Conservation (phyloP, 1,140 invertebrate species). For the Ceratosolen fusciceps region DNA sequence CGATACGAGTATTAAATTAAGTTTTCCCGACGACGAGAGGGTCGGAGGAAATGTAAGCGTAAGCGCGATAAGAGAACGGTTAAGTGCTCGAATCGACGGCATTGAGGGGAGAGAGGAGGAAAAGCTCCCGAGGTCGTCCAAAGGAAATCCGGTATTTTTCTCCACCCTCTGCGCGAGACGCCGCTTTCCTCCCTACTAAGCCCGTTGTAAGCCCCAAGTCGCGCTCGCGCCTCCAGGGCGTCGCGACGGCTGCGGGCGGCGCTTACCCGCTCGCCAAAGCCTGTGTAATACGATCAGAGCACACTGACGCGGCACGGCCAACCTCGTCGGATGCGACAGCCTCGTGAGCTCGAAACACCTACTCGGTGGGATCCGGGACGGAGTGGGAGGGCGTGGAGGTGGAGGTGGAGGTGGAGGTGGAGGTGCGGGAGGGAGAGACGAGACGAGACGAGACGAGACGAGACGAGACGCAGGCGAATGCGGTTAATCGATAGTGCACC, state of each 20-base stretch:
- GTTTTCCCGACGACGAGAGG: no score
- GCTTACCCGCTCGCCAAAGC: conserved; percentile 68
- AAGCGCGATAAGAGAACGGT: no score
- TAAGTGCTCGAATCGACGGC: no score
- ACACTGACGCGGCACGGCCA: conserved; percentile 23
- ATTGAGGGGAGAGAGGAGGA: no score
- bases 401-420: conserved; percentile 44
- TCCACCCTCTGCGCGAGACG: not conserved
- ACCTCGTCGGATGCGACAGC: no score
- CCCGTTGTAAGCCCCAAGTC: conserved; percentile 59
- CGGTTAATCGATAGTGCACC: conserved; percentile 72
- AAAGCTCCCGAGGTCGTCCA: no score
- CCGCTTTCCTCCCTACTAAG: conserved; percentile 33
- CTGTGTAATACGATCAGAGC: conserved; percentile 69
- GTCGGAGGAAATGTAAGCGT: no score
- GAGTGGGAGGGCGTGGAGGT: not conserved
- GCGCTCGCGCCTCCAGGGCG: conserved; percentile 51
- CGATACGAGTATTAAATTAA: no score
- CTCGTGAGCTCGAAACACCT: no score
- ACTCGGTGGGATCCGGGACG: not conserved
- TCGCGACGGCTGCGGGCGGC: conserved; percentile 48
- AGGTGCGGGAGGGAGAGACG: no score
- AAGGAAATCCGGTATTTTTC: no score
- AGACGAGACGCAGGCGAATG: conserved; percentile 56
- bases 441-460: conserved; percentile 17